Evolutionary conservation across 2,797 vertebrate genomes (phyloP).

Genomic region (Balearica regulorum): DNA sequence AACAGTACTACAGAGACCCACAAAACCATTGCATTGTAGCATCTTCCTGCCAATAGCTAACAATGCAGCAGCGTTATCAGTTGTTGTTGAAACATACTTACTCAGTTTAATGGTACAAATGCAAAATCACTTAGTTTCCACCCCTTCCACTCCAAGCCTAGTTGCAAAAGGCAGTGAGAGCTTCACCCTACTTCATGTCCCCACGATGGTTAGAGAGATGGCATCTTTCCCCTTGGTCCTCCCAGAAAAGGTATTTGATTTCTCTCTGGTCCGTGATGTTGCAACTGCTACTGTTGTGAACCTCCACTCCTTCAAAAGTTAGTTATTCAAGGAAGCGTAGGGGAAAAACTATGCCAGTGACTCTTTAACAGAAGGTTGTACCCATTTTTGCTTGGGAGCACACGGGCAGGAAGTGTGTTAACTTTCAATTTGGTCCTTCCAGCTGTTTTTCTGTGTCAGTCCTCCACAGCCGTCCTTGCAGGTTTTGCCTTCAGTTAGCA

Average conservation of each 20-base stretch:
- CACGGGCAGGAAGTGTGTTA: neutral
- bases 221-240: neutral
- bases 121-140: neutral
- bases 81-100: neutral
- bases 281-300: neutral
- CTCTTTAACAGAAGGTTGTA: neutral
- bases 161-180: neutral
- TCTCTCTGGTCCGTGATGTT: neutral
- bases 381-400: neutral
- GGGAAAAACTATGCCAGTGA: fast-evolving
- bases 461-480: neutral
- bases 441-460: neutral
- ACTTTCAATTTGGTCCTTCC: neutral
- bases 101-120: neutral
- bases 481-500: neutral
- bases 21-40: neutral
- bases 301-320: neutral
- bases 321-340: neutral
- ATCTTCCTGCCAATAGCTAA: neutral
- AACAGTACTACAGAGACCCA: neutral
- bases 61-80: neutral
- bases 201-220: neutral
- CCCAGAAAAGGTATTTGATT: neutral
- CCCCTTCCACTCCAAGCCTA: neutral
- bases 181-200: neutral